Percentiles rank a stretch among this genome's conserved stretches.
Evolutionary conservation across 2,888 invertebrate species (phyloP).

Genomic region (Machimus atricapillus): DNA sequence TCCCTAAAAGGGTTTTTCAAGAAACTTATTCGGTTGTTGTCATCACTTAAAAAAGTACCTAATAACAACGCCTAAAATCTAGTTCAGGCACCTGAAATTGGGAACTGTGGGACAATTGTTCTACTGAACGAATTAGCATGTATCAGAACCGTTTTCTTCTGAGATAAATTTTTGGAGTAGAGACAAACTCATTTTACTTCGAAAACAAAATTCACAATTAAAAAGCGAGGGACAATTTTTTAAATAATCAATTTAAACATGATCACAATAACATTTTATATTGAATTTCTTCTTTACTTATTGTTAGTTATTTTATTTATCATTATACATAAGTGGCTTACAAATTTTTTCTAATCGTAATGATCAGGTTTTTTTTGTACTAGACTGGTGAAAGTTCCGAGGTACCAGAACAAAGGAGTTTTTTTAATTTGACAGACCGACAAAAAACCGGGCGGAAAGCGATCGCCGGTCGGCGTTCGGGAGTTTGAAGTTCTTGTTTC

Average conservation of each 20-base stretch:
- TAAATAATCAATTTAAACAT: not conserved
- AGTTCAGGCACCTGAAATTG: not conserved
- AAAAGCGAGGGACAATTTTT: not conserved
- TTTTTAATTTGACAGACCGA: too few species aligned
- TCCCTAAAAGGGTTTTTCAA: not conserved
- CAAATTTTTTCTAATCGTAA: too few species aligned
- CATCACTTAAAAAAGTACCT: not conserved
- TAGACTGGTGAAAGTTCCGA: too few species aligned
- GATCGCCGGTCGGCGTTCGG: too few species aligned
- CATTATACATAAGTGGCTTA: too few species aligned
- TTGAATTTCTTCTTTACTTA: too few species aligned
- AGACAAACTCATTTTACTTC: not conserved
- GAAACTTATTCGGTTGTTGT: not conserved
- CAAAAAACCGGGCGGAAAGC: too few species aligned
- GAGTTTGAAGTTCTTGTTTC: too few species aligned
- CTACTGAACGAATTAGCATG: not conserved
- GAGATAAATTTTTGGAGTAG: not conserved
- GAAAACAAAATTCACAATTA: not conserved
- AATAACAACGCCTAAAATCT: not conserved
- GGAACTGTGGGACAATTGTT: not conserved
- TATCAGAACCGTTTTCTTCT: not conserved
- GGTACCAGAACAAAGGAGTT: too few species aligned
- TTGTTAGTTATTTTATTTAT: too few species aligned
- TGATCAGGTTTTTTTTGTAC: too few species aligned
- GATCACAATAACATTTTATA: too few species aligned